phyloP scores from a whole-genome alignment of 2,888 invertebrate genomes.

The Sinelater perroti region DNA sequence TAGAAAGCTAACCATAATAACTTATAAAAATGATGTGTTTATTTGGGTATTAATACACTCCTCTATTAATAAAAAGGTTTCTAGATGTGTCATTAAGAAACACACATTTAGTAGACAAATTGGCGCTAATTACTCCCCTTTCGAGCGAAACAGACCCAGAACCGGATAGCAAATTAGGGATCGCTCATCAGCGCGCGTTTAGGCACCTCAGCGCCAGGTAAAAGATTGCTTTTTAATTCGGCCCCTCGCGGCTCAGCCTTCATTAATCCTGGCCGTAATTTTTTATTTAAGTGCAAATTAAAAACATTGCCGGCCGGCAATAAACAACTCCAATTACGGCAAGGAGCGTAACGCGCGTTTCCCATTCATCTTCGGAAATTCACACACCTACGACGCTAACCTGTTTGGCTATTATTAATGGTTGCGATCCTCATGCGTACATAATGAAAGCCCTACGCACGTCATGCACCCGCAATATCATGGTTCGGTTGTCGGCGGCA shows the following conservation, averaged over 20 bases:
- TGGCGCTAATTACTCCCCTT: no score
- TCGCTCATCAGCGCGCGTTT: no score
- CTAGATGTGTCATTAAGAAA: no score
- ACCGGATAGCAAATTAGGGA: no score
- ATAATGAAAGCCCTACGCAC: constrained; percentile 30
- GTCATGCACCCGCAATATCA: constrained; percentile 40
- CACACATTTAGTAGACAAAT: no score
- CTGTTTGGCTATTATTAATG: constrained; percentile 30
- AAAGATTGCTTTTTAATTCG: no score
- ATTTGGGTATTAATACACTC: no score
- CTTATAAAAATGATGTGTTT: no score
- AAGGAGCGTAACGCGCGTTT: constrained; percentile 6
- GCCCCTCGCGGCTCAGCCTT: neutral
- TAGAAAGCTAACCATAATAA: no score
- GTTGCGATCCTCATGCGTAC: constrained; percentile 28
- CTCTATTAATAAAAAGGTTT: no score
- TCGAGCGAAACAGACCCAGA: no score
- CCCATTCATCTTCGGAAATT: constrained; percentile 4
- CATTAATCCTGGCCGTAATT: neutral
- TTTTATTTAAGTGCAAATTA: constrained; percentile 4
- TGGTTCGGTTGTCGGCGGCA: constrained; percentile 40
- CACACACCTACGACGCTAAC: constrained; percentile 22
- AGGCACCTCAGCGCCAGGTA: no score
- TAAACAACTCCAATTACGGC: neutral
- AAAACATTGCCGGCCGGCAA: neutral